Evolutionary conservation across 2,888 invertebrate species (phyloP), one percentile per base, ranked within the genome.

Genomic region (Pterobdella sp.): DNA sequence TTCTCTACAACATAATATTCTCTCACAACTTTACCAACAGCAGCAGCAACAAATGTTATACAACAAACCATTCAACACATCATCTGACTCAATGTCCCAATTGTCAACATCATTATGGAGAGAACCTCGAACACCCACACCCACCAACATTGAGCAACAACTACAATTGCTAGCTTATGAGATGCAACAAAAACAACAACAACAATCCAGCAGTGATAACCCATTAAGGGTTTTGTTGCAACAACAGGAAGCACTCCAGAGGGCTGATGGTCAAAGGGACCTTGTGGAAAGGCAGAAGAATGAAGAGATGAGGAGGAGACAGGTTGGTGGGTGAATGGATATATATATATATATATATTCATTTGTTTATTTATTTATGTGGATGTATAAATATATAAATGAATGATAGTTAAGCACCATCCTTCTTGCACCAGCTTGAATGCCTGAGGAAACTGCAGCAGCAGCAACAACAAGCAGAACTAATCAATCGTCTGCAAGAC

Each of bases 231-330:
- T 4, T 3, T 3, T 26, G 3, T 22, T 14, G 22, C 49, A 42
- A 42, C 49, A 42, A 42, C 49, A 42, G n/a, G 66, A 66, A 1
- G 66, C 32, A 22, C 26, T 32, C n/a, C 68, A 68, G 37, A 68
- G 42, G 29, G 26, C 10, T n/a, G n/a, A 26, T 1, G 42, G 42
- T 32, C 29, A 34, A 1, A 36, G 35, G 1, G 69, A 49, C 14
- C 26, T 69, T 49, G 26, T 68, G 29, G 68, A 68, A 22, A 68
- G 68, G 42, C 68, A 68, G 18, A 68, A 68, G 32, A 36, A 42
- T n/a, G 68, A 68, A 26, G 68, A 68, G 26, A 18, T 68, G 68
- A 68, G 68, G 49, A 32, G 68, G 4, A 68, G 68, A 49, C 68
- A 68, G 68, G 68, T 68, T n/a, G 22, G n/a, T 65, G 65, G 14